Base-by-base conservation (phyloP, 2,797 vertebrate genomes). In the Acipenser ruthenus region DNA sequence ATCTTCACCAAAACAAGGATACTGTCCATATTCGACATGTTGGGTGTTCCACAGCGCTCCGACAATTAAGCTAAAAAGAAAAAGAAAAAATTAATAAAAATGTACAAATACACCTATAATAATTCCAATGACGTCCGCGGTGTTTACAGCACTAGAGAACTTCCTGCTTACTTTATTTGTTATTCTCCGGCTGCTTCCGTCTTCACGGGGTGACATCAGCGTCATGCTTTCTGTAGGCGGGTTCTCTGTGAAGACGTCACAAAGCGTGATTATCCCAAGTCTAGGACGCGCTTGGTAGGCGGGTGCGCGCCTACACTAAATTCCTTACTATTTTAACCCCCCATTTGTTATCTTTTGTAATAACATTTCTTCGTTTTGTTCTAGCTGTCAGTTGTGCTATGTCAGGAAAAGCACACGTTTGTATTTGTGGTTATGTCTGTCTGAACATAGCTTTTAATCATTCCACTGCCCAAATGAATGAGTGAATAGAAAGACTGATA, bases 1-100 rank as follows among this genome's bases (percentile, higher is more conserved):
- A 37, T 37, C 4, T 37, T 4, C 23, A 12, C 63, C 59, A 49
- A 65, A n/a, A 11, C 75, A 86, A 83, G 79, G 82, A 84, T 83
- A 81, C 79, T 85, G 49, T 85, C 84, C 81, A 82, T 79, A 4
- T 69, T 81, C 10, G 83, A 68, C 80, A 80, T 77, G 71, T 13
- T 49, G 64, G 37, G 9, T 18, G 68, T 72, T 11, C 51, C 48
- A 12, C 1, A n/a, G 4, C 72, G 52, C 67, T 65, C 7, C 1
- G 4, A 59, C 10, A 13, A 2, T 37, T 0, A 37, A 37, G 23
- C 2, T 49, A 67, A 52, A 65, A 1, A 11, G 7, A 0, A 1
- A 6, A 6, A 9, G 1, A 0, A 12, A 1, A 15, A 2, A 0
- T 1, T 4, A 11, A 1, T 58, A 68, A 73, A 66, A 58, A n/a